Percentiles rank a stretch among this genome's conserved stretches.
These are phyloP conservation scores for Saxicola maurus DNA, from an alignment of 2,797 vertebrate species.

Conservation along the genomic window DNA sequence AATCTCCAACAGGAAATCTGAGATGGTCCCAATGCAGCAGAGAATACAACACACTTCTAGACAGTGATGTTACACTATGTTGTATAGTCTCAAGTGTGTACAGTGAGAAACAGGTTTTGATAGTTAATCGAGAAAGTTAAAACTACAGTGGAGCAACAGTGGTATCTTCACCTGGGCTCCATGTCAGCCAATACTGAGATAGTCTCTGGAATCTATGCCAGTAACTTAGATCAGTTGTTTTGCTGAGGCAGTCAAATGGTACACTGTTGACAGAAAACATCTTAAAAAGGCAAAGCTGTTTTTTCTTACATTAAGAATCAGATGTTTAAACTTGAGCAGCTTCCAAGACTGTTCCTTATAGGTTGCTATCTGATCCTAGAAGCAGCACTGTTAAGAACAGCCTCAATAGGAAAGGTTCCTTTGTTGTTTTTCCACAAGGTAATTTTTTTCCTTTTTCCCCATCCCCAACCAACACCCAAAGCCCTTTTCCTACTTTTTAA, in stretches of 20 bases:
- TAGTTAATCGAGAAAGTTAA: neutral
- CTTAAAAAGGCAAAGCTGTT: neutral
- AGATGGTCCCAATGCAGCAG: conserved; percentile 27
- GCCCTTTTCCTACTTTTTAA: neutral
- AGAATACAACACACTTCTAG: neutral
- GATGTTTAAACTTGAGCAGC: conserved; percentile 21
- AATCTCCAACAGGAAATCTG: neutral
- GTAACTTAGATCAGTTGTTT: neutral
- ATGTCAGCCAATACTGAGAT: neutral
- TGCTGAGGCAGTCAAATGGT: conserved; percentile 13
- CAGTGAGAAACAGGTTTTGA: neutral
- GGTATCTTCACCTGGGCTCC: neutral
- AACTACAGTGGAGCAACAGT: neutral
- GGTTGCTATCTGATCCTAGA: neutral
- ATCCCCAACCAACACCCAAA: neutral
- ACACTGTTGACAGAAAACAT: neutral
- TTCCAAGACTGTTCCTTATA: neutral
- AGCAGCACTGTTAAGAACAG: neutral
- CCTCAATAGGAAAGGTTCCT: neutral
- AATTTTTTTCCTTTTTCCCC: neutral
- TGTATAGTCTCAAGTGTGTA: neutral
- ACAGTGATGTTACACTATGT: neutral
- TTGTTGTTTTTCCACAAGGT: neutral
- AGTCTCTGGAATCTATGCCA: neutral
- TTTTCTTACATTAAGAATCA: conserved; percentile 44